Evolutionary conservation across 2,888 invertebrate species (phyloP), one percentile per base, ranked within the genome.

Genomic region (Celastrina argiolus): DNA sequence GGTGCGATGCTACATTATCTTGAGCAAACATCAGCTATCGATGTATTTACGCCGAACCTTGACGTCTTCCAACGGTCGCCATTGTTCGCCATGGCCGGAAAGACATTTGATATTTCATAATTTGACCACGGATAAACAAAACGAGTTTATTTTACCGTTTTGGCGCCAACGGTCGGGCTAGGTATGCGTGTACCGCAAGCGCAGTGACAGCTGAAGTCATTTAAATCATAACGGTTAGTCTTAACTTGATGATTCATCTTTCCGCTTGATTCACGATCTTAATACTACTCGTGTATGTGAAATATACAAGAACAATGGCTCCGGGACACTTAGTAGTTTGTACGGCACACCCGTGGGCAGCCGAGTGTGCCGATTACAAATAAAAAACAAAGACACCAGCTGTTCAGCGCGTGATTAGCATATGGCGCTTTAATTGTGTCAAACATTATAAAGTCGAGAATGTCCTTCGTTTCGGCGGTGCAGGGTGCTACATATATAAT

Each of bases 201-300:
- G 80, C 81, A 79, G 78, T 81, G 82, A 81, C 85, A 83, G 82
- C 84, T 83, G 82, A 83, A 82, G 81, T 83, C 85, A 84, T 88
- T 88, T 82, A 83, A 86, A 88, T 84, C 85, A 85, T 89, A 89
- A 89, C 88, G 87, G 88, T 87, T 82, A 75, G 83, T 85, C 86
- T 84, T 80, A 79, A 76, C 80, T 78, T 75, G 76, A 79, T 88
- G 88, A 88, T 81, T 89, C 88, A 88, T 84, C 84, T 88, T 86
- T 87, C 87, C 87, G 88, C 83, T 80, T 82, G 86, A 87, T 83
- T 86, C 86, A 83, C 81, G 75, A 74, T 72, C 70, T 65, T 65
- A 65, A 64, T 67, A 64, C 64, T 63, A 69, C 67, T 68, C 68
- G 66, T n/a, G 66, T 14, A 26, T 63, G 58, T 63, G 63, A 59